These are phyloP conservation scores for Drosophila arizonae DNA, from an alignment of 1,140 invertebrate genomes.

Conservation along the genomic window DNA sequence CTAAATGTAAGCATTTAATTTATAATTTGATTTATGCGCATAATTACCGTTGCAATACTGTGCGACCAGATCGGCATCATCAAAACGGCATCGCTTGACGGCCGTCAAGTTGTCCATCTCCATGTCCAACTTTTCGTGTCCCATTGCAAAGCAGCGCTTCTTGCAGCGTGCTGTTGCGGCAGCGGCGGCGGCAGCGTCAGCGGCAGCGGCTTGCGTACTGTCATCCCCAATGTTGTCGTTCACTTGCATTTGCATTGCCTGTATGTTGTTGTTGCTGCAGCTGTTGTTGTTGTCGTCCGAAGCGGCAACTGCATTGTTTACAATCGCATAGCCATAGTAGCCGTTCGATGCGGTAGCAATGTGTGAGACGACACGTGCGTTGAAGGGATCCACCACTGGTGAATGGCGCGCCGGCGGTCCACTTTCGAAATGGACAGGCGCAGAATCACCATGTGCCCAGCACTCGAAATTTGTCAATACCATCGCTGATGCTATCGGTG, in stretches of 20 bases:
- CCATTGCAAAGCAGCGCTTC: conserved; percentile 61
- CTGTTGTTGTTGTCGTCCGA: conserved; percentile 59
- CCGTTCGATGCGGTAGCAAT: conserved; percentile 64
- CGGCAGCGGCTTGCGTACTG: conserved; percentile 15
- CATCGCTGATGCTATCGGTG: conserved; percentile 57
- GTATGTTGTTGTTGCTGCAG: conserved; percentile 48
- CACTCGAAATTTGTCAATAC: conserved; percentile 81
- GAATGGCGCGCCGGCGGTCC: conserved; percentile 26
- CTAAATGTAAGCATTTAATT: conserved; percentile 24
- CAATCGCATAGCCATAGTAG: conserved; percentile 68
- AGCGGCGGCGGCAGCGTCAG: conserved; percentile 10
- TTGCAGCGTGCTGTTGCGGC: conserved; percentile 59
- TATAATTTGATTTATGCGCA: conserved; percentile 28
- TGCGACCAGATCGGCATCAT: conserved; percentile 69
- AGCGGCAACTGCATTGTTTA: conserved; percentile 47
- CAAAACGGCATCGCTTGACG: conserved; percentile 75
- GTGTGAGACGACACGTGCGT: conserved; percentile 68
- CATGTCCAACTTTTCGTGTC: conserved; percentile 31
- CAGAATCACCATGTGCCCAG: conserved; percentile 76
- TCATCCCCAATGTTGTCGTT: conserved; percentile 16
- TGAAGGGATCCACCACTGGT: conserved; percentile 66
- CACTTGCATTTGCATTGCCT: conserved; percentile 44
- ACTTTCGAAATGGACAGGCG: conserved; percentile 62
- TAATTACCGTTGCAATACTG: conserved; percentile 79
- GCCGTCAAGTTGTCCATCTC: conserved; percentile 55